phyloP scores from a whole-genome alignment of 2,113 vertebrate genomes.

The Numida meleagris region DNA sequence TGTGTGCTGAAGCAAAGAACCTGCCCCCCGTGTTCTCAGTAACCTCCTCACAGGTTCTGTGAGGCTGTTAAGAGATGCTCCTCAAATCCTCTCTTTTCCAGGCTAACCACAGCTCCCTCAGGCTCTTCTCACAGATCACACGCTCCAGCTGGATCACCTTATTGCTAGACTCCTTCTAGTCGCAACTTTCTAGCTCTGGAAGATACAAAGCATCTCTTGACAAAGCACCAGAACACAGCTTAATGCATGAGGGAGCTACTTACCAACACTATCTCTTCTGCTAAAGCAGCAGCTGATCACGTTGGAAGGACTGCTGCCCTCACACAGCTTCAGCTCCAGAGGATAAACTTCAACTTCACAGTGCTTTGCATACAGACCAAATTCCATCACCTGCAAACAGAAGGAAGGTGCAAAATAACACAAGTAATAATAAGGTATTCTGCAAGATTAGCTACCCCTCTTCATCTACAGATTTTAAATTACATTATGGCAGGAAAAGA shows the following conservation, averaged over 20 bases:
- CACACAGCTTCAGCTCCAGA: constrained; percentile 93
- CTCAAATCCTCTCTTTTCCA: neutral
- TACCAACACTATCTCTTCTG: constrained; percentile 95
- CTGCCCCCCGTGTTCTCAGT: neutral
- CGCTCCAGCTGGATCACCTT: neutral
- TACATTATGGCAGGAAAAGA: neutral
- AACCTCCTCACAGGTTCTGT: neutral
- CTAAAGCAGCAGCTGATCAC: constrained; percentile 92
- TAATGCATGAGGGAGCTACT: constrained; percentile 21
- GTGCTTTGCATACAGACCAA: constrained; percentile 97
- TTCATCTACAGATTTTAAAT: neutral
- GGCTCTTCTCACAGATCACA: neutral
- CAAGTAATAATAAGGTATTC: neutral
- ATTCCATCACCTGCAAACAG: constrained; percentile 89
- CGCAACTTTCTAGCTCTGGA: neutral
- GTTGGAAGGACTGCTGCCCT: constrained; percentile 89
- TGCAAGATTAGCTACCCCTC: neutral
- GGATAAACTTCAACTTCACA: constrained; percentile 98
- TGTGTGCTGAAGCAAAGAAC: neutral
- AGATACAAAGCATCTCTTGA: neutral
- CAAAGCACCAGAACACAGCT: neutral
- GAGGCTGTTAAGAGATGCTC: fast-evolving
- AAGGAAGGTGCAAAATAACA: neutral
- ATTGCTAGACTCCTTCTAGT: neutral
- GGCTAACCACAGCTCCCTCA: neutral